Evolutionary conservation across 2,888 invertebrate genomes (phyloP).

Genomic region (Dicyrtoma fusca): DNA sequence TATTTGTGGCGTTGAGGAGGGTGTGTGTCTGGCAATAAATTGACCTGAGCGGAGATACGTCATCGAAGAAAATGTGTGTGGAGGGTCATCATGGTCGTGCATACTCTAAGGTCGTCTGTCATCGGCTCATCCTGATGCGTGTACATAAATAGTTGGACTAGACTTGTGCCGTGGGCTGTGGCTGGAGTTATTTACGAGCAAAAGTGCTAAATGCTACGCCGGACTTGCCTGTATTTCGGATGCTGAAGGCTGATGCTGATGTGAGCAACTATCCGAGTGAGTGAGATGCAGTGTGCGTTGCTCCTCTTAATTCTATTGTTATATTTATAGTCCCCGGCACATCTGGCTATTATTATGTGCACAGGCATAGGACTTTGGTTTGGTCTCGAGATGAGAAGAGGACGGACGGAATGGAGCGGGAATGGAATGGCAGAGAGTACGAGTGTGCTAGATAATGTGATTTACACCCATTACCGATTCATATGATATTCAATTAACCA

Average conservation of each 20-base stretch:
- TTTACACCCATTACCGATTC: conserved; percentile 54
- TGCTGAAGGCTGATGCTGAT: background rate
- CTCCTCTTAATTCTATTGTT: background rate
- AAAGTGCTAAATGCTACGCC: background rate
- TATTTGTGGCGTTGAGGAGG: too few relatives aligned
- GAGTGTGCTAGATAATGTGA: conserved; percentile 44
- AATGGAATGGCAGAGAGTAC: too few relatives aligned
- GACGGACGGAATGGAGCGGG: too few relatives aligned
- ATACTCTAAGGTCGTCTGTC: too few relatives aligned
- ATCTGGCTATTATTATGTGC: background rate
- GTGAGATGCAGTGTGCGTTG: background rate
- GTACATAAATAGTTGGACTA: too few relatives aligned
- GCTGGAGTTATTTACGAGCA: conserved; percentile 17
- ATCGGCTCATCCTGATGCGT: too few relatives aligned
- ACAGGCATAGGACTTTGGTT: background rate
- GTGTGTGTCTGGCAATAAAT: background rate
- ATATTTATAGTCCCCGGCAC: background rate
- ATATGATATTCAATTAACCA: conserved; percentile 55
- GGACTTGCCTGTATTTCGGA: background rate
- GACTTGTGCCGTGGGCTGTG: too few relatives aligned
- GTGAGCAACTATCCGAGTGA: too few relatives aligned
- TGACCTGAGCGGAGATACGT: background rate
- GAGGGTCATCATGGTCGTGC: too few relatives aligned
- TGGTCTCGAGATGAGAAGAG: too few relatives aligned
- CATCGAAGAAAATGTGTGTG: background rate